Base-by-base conservation (phyloP, 1,140 invertebrate genomes). In the Diabrotica virgifera region DNA sequence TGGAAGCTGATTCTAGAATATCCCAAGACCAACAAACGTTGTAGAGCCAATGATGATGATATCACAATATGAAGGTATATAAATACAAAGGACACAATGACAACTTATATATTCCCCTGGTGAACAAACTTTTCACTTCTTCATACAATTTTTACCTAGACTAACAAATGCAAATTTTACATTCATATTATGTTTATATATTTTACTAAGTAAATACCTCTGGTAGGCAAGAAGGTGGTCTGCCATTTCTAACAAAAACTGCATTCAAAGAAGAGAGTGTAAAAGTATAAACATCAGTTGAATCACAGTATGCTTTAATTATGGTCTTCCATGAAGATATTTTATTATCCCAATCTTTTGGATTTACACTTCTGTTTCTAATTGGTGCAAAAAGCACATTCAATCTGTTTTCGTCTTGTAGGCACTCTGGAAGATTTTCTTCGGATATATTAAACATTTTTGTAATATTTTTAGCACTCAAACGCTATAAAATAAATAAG, bases 301-400 rank as follows among this genome's bases (percentile, higher is more conserved):
- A 62, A 5, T 70, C 52, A 66, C 80, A 82, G 74, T 80, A 82
- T 9, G 74, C 62, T 36, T 75, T 70, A 52, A 84, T 82, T 6
- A 78, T 61, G 51, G 74, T 71, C 65, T 77, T 78, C 83, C 83
- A 85, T 69, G 82, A 82, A 35, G 78, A 72, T 40, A 83, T 73
- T 77, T 84, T 84, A 11, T 74, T 71, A 62, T 83, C 81, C 76
- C 77, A 84, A 64, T 81, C 82, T 62, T 80, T 74, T 6, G 82
- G 80, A 76, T 85, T 85, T 6, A 79, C 76, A 56, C 76, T 72
- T 67, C 71, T 71, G 57, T 73, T 74, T 56, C 81, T 71, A 70
- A 84, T 80, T 9, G 80, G 76, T 60, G 78, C 76, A 73, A 80
- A 84, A 37, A 84, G 69, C 13, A 79, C 79, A 58, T 80, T 80